Evolutionary conservation across 1,140 invertebrate species (phyloP).

Genomic region (Conopomorpha cramerella): DNA sequence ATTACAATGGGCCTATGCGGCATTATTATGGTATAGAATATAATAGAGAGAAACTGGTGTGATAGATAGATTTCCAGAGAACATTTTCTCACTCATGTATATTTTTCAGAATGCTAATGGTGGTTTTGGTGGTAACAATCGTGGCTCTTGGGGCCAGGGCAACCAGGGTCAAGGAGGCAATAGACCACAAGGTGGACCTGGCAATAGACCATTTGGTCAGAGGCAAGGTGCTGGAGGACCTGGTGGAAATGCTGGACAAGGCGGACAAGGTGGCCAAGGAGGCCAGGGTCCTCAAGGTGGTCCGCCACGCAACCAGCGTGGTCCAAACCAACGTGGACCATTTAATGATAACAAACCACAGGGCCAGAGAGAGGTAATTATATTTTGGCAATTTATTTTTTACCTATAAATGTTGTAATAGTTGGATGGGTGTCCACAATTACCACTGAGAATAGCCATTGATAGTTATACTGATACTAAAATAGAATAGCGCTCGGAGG

Average conservation of each 20-base stretch:
- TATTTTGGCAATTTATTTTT: not conserved
- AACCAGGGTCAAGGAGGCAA: slow-evolving; percentile 14
- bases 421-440: no score
- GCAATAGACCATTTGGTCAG: slow-evolving; percentile 22
- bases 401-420: not conserved
- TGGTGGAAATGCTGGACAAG: slow-evolving; percentile 5
- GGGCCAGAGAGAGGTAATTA: slow-evolving; percentile 30
- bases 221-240: no score
- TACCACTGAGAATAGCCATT: slow-evolving; percentile 4
- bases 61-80: no score
- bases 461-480: slow-evolving; percentile 1
- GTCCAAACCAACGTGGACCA: slow-evolving; percentile 16
- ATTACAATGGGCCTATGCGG: not conserved
- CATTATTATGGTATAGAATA: not conserved
- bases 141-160: slow-evolving; percentile 11
- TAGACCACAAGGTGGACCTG: slow-evolving; percentile 13
- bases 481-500: no score
- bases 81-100: no score
- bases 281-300: slow-evolving; percentile 9
- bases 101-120: slow-evolving; percentile 39
- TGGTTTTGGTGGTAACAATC: slow-evolving; percentile 29
- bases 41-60: no score
- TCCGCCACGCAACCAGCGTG: slow-evolving; percentile 21
- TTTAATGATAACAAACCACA: slow-evolving; percentile 21
- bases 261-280: not conserved